phyloP scores from a whole-genome alignment of 2,113 vertebrate species.

The Barbus barbus region DNA sequence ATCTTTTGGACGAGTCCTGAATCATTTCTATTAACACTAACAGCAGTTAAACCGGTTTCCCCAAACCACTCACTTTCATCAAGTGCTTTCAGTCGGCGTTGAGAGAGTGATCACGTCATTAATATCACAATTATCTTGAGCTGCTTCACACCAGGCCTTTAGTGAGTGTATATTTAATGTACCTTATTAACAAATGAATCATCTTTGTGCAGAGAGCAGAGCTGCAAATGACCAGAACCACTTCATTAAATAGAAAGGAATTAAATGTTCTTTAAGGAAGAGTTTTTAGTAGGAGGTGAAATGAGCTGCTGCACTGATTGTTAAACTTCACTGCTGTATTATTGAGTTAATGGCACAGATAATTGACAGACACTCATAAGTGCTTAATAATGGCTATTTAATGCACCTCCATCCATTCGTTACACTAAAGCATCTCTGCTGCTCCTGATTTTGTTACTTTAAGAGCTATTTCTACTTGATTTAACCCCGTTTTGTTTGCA shows the following conservation, averaged over 20 bases:
- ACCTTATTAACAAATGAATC: conserved; percentile 75
- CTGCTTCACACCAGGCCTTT: conserved; percentile 58
- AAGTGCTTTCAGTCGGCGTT: conserved; percentile 19
- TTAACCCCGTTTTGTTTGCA: too few relatives aligned
- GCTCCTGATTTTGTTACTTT: too few relatives aligned
- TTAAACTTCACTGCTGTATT: conserved; percentile 77
- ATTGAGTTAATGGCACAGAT: conserved; percentile 82
- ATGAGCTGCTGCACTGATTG: conserved; percentile 67
- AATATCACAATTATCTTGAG: conserved; percentile 64
- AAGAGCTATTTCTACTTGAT: too few relatives aligned
- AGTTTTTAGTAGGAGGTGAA: conserved; percentile 61
- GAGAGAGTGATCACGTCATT: conserved; percentile 67
- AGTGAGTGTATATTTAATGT: conserved; percentile 61
- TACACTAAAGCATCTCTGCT: conserved; percentile 67
- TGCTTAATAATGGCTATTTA: conserved; percentile 80
- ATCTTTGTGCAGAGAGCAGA: conserved; percentile 60
- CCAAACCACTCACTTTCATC: background rate
- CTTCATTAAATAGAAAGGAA: conserved; percentile 76
- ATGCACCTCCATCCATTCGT: conserved; percentile 78
- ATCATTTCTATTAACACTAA: conserved; percentile 1
- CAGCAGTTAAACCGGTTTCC: background rate
- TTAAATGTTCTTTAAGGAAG: conserved; percentile 71
- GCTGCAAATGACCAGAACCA: conserved; percentile 71
- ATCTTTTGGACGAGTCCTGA: background rate
- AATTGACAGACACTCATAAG: conserved; percentile 80